These are phyloP conservation scores for Synchiropus splendidus DNA, from an alignment of 2,113 vertebrate species.

Conservation along the genomic window DNA sequence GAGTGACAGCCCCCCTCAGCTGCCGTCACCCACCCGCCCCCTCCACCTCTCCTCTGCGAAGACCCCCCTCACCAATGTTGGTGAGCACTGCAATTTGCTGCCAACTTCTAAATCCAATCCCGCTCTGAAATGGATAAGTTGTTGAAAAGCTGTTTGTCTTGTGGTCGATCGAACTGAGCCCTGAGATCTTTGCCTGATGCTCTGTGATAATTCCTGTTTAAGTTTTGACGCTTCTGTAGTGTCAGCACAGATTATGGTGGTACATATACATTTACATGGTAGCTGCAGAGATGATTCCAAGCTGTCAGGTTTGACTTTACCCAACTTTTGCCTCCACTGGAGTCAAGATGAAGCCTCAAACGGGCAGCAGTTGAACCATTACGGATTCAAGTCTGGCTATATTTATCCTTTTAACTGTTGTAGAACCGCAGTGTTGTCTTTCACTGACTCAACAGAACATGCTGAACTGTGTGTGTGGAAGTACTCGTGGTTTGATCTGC, in stretches of 20 bases:
- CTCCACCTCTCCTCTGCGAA: slow-evolving; percentile 72
- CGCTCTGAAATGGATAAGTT: no score
- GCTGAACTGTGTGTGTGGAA: background rate
- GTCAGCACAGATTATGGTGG: no score
- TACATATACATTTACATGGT: no score
- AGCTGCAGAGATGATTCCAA: no score
- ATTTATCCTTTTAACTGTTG: slow-evolving; percentile 38
- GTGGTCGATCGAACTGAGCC: no score
- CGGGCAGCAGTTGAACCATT: slow-evolving; percentile 17
- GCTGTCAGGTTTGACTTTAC: no score
- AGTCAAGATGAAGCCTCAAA: slow-evolving; percentile 14
- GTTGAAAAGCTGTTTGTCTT: no score
- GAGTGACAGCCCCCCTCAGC: slow-evolving; percentile 74
- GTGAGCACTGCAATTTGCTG: slow-evolving; percentile 75
- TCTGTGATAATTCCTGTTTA: no score
- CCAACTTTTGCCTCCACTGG: background rate
- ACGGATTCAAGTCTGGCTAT: slow-evolving; percentile 27
- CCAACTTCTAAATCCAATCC: slow-evolving; percentile 19
- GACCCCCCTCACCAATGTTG: slow-evolving; percentile 79
- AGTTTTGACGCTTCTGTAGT: no score
- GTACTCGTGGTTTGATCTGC: slow-evolving; percentile 1
- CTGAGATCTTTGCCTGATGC: no score
- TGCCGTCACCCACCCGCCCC: slow-evolving; percentile 76
- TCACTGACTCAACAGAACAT: slow-evolving; percentile 34
- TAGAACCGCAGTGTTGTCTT: slow-evolving; percentile 29